Conservation (phyloP, 2,797 vertebrate genomes). For the Neopelma chrysocephalum region DNA sequence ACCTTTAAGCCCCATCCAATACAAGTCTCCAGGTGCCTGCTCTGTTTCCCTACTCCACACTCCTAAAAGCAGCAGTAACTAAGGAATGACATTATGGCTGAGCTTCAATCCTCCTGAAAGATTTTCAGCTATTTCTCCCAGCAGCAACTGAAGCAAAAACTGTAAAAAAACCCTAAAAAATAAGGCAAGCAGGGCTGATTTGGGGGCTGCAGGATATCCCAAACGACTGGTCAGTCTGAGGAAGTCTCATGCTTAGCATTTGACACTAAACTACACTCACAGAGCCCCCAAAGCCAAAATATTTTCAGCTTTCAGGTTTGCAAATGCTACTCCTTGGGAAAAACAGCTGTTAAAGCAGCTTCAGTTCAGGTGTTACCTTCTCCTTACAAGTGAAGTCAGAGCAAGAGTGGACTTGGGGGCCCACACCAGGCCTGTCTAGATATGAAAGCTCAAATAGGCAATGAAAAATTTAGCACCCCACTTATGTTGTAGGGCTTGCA, state of each 20-base stretch:
- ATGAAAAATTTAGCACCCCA: constrained; percentile 72
- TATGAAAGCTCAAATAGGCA: constrained; percentile 20
- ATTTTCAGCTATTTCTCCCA: background rate
- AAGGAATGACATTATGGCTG: background rate
- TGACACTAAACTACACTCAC: background rate
- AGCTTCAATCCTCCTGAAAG: background rate
- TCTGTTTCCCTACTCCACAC: background rate
- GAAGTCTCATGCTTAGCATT: background rate
- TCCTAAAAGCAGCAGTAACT: background rate
- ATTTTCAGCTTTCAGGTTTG: background rate
- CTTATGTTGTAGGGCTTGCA: constrained; percentile 26
- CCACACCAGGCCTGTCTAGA: background rate
- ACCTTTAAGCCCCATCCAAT: background rate
- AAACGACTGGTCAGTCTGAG: background rate
- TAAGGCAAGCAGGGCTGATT: background rate
- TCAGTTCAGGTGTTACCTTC: background rate
- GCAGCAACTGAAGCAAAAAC: background rate
- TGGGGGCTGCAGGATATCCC: background rate
- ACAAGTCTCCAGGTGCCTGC: background rate
- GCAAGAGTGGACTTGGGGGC: background rate
- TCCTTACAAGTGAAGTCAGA: background rate
- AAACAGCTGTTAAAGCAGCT: background rate
- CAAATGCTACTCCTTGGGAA: background rate
- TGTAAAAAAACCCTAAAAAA: background rate
- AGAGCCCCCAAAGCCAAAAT: background rate